phyloP scores from a whole-genome alignment of 2,113 vertebrate genomes.

The Oplegnathus fasciatus region DNA sequence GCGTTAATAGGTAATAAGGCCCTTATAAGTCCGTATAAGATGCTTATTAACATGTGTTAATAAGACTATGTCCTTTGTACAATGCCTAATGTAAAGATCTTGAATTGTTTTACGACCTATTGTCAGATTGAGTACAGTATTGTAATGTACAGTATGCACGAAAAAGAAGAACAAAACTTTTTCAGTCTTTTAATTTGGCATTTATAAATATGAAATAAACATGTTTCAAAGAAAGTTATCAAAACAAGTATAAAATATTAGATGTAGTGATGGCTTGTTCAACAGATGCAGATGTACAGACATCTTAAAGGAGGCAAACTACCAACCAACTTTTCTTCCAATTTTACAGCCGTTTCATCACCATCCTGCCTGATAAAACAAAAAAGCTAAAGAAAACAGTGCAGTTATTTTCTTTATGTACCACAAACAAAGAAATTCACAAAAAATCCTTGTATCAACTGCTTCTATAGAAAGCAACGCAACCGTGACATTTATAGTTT shows the following conservation, averaged over 20 bases:
- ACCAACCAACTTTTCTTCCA: neutral
- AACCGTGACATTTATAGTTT: neutral
- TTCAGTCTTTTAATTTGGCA: constrained; percentile 50
- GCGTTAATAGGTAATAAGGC: too few species aligned
- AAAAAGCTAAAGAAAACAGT: neutral
- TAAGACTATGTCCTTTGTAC: neutral
- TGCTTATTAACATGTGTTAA: too few species aligned
- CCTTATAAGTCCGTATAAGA: too few species aligned
- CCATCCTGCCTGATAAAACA: neutral
- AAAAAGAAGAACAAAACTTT: neutral
- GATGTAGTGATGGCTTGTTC: constrained; percentile 36
- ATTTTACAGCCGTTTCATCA: neutral
- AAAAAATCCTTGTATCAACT: constrained; percentile 22
- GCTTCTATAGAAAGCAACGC: constrained; percentile 2
- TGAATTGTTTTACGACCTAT: neutral
- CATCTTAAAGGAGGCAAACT: neutral
- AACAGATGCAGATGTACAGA: constrained; percentile 13
- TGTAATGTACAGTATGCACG: neutral
- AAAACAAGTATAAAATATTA: constrained; percentile 71
- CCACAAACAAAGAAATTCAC: constrained; percentile 5
- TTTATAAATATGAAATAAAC: constrained; percentile 74
- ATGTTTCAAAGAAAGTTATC: constrained; percentile 39
- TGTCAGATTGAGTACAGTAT: neutral
- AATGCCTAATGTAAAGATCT: neutral
- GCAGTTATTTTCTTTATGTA: constrained; percentile 13